A percentile compares a stretch with the other conserved stretches of the same genome.
phyloP scores from a whole-genome alignment of 1,140 invertebrate genomes.

The Acromyrmex echinatior region DNA sequence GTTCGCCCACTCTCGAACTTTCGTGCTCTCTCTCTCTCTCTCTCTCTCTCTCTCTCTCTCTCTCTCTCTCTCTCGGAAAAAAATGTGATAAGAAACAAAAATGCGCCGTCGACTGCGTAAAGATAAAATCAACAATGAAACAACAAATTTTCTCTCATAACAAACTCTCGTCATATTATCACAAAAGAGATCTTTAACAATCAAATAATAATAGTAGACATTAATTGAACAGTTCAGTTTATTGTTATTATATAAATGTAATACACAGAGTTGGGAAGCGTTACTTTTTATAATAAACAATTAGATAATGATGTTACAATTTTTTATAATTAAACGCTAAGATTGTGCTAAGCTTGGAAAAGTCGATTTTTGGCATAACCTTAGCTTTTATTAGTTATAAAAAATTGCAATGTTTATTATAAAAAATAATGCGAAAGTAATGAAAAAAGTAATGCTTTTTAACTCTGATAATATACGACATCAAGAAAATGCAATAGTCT shows the following conservation, averaged over 20 bases:
- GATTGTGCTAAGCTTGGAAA: too few species aligned
- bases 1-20: slow-evolving; percentile 80
- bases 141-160: not conserved
- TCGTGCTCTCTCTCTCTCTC: slow-evolving; percentile 65
- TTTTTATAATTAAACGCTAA: too few species aligned
- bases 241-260: not conserved
- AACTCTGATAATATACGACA: too few species aligned
- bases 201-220: not conserved
- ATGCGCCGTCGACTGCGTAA: slow-evolving; percentile 30
- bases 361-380: too few species aligned
- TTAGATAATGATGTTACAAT: too few species aligned
- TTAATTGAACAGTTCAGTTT: not conserved
- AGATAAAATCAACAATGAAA: slow-evolving; percentile 17
- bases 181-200: not conserved
- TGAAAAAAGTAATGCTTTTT: too few species aligned
- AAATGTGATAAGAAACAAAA: slow-evolving; percentile 81
- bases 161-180: not conserved
- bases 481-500: not conserved
- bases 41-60: slow-evolving; percentile 53
- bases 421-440: too few species aligned
- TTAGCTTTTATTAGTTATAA: too few species aligned
- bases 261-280: too few species aligned
- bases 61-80: slow-evolving; percentile 60
- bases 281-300: too few species aligned
- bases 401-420: too few species aligned